Base-by-base conservation (phyloP, 2,797 vertebrate species). In the Falco berigora region DNA sequence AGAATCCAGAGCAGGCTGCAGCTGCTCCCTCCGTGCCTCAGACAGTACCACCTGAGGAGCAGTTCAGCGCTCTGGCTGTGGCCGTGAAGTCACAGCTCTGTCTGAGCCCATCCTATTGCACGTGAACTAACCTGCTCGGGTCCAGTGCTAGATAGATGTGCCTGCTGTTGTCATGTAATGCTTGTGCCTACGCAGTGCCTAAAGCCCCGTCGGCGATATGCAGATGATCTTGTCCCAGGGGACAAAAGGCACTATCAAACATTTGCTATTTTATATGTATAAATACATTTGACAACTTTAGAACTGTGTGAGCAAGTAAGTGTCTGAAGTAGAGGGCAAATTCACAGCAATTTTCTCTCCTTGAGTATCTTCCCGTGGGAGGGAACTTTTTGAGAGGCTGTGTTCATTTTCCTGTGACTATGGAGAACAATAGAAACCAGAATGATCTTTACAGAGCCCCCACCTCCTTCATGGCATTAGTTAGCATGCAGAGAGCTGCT, bases 301-400 rank as follows among this genome's bases (percentile, higher is more conserved):
- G 95, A 97, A 95, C 83, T 71, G 40, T 88, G 74, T 67, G 86
- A 95, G 93, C 76, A 91, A 94, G 89, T 94, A 90, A 93, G 59
- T 61, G 61, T 95, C 92, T 96, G 92, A 92, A 96, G 96, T 93
- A 96, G 80, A 94, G 95, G 96, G 92, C 95, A 97, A 96, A 97
- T 96, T 96, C 92, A 96, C 49, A 93, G 94, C 91, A 96, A 96
- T 96, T 97, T 96, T 96, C 94, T 95, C 95, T 96, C 95, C 96
- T 97, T 96, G 96, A 96, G 79, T 90, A 83, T 83, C 94, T 93
- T 96, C 96, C 95, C 95, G 2, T 95, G 96, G 96, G 96, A 97
- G 81, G 78, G 84, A 96, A 95, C 88, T 94, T 96, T 97, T 74
- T 91, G 93, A 97, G 93, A 95, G 73, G n/a, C 93, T 95, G 92